Evolutionary conservation across 2,888 invertebrate species (phyloP).

Genomic region (Alloplasta piceator): DNA sequence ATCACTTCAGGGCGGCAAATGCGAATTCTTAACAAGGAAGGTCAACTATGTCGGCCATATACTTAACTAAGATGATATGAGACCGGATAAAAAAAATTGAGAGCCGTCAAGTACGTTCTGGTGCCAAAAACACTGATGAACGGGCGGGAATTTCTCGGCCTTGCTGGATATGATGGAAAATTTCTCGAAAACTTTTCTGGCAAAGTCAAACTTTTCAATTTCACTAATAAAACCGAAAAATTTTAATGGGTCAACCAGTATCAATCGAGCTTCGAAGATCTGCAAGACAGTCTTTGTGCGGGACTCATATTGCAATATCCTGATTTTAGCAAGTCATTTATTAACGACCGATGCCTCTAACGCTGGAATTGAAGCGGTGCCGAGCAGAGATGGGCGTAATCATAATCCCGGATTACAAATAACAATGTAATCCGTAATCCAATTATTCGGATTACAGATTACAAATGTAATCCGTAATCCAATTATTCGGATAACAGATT

Average conservation of each 20-base stretch:
- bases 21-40: neutral
- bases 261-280: no score
- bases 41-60: constrained; percentile 9
- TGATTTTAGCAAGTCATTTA: no score
- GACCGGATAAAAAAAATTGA: neutral
- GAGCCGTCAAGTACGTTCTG: neutral
- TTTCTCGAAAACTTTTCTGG: neutral
- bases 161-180: neutral
- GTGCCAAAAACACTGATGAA: neutral
- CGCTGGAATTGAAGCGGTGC: no score
- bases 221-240: neutral
- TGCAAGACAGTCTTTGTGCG: no score
- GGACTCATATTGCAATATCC: no score
- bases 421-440: no score
- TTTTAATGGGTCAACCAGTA: neutral
- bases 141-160: neutral
- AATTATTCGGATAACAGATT: no score
- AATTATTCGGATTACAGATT: no score
- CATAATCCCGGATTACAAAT: no score
- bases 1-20: neutral
- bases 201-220: neutral
- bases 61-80: neutral
- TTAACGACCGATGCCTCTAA: no score
- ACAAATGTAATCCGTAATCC: no score
- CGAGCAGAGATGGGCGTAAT: no score